phyloP scores from a whole-genome alignment of 2,888 invertebrate species.

The Drosophila aldrichi region DNA sequence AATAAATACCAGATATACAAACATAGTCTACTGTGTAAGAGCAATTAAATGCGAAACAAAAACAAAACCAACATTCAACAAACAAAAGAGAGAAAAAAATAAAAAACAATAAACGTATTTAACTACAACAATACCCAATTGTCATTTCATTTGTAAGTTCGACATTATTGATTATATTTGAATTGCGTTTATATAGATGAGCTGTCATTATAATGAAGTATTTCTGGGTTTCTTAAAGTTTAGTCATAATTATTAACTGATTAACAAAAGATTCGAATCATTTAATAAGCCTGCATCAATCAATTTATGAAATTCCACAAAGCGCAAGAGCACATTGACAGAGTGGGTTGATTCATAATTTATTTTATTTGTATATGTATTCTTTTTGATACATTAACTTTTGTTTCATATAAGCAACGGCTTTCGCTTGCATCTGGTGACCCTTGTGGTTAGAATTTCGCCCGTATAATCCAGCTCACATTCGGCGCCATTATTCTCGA shows the following conservation, averaged over 20 bases:
- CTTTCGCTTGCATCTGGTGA: constrained; percentile 65
- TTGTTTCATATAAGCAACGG: constrained; percentile 32
- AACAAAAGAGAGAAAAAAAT: constrained; percentile 37
- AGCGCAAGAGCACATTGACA: not conserved
- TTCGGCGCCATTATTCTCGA: constrained; percentile 81
- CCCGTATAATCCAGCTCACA: constrained; percentile 77
- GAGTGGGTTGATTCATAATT: not conserved
- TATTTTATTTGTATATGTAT: not conserved
- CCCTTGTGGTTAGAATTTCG: constrained; percentile 57
- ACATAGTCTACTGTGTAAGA: constrained; percentile 69
- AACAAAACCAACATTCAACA: constrained; percentile 38
- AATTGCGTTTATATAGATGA: not conserved
- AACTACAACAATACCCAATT: constrained; percentile 62
- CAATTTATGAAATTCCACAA: not conserved
- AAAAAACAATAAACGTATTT: constrained; percentile 77
- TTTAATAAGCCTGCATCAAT: not conserved
- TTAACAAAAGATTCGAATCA: too few species aligned
- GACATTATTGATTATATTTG: not conserved
- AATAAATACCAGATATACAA: constrained; percentile 70
- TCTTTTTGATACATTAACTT: not conserved
- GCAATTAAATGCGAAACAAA: constrained; percentile 69
- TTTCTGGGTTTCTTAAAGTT: too few species aligned
- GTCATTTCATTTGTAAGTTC: not conserved
- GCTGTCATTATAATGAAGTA: not conserved
- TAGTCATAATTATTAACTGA: not conserved